These are phyloP conservation scores for Lasius fuliginosus DNA, from an alignment of 2,888 invertebrate genomes.

Conservation along the genomic window DNA sequence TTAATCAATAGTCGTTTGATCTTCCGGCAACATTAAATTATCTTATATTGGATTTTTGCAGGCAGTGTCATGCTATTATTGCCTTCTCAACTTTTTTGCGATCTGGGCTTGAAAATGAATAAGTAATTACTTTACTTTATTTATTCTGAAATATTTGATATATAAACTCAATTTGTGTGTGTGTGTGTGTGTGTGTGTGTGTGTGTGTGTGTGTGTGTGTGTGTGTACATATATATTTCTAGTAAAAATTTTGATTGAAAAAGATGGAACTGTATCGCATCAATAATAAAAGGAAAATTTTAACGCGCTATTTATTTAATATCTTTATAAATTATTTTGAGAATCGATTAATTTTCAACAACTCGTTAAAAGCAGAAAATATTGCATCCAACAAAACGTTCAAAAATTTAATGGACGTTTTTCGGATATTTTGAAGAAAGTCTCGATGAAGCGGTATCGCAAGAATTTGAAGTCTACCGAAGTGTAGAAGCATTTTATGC, in stretches of 20 bases:
- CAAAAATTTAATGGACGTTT: not conserved
- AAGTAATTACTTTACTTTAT: constrained; percentile 18
- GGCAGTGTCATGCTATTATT: constrained; percentile 35
- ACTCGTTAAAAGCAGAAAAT: not conserved
- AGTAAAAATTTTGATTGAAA: constrained; percentile 1
- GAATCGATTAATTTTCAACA: not conserved
- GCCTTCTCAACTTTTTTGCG: constrained; percentile 27
- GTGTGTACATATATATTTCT: constrained; percentile 21
- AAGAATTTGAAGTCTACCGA: constrained; percentile 23
- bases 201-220: too few relatives aligned
- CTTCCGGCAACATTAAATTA: constrained; percentile 33
- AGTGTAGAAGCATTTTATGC: constrained; percentile 17
- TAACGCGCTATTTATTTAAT: not conserved
- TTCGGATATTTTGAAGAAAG: not conserved
- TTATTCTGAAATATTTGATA: constrained; percentile 5
- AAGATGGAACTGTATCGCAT: not conserved
- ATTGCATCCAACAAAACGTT: not conserved
- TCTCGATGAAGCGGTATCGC: not conserved
- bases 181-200: too few relatives aligned
- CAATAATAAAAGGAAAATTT: not conserved
- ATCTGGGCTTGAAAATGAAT: not conserved
- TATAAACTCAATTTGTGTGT: constrained; percentile 23
- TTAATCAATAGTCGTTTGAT: constrained; percentile 49
- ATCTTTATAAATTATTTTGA: not conserved
- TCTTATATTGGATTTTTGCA: constrained; percentile 44